Evolutionary conservation across 2,888 invertebrate species (phyloP).

Genomic region (Idaea biselata): DNA sequence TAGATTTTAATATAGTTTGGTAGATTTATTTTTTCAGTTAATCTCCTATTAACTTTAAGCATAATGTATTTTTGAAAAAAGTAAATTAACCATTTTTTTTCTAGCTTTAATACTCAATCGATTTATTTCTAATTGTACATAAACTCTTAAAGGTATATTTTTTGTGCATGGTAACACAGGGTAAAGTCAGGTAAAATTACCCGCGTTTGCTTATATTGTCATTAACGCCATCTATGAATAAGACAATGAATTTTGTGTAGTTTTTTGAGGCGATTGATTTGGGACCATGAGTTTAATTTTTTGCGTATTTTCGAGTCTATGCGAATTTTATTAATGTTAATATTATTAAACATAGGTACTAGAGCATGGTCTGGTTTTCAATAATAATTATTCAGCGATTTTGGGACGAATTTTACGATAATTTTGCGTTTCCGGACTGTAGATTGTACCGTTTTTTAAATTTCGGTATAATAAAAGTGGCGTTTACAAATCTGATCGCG

Average conservation of each 20-base stretch:
- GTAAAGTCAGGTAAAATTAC: slow-evolving; percentile 44
- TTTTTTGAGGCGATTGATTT: slow-evolving; percentile 39
- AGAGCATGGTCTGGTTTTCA: slow-evolving; percentile 3
- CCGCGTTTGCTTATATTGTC: slow-evolving; percentile 34
- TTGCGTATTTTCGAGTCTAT: slow-evolving; percentile 24
- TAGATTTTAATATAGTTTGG: neutral
- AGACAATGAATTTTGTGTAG: slow-evolving; percentile 44
- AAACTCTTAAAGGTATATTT: slow-evolving; percentile 33
- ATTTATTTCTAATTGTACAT: slow-evolving; percentile 45
- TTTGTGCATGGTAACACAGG: slow-evolving; percentile 64
- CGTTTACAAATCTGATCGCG: no score
- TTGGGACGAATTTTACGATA: neutral
- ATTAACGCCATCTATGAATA: slow-evolving; percentile 32
- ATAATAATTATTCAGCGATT: neutral
- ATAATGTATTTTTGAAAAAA: neutral
- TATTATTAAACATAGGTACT: neutral
- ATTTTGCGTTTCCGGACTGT: neutral
- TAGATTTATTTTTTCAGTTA: neutral
- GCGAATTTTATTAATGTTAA: slow-evolving; percentile 6
- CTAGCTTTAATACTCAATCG: slow-evolving; percentile 48
- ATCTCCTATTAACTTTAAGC: neutral
- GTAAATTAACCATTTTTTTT: slow-evolving; percentile 9
- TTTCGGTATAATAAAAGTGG: no score
- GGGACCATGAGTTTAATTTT: slow-evolving; percentile 56
- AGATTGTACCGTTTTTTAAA: no score